Evolutionary conservation across 2,888 invertebrate genomes (phyloP).

Genomic region (Belgica antarctica): DNA sequence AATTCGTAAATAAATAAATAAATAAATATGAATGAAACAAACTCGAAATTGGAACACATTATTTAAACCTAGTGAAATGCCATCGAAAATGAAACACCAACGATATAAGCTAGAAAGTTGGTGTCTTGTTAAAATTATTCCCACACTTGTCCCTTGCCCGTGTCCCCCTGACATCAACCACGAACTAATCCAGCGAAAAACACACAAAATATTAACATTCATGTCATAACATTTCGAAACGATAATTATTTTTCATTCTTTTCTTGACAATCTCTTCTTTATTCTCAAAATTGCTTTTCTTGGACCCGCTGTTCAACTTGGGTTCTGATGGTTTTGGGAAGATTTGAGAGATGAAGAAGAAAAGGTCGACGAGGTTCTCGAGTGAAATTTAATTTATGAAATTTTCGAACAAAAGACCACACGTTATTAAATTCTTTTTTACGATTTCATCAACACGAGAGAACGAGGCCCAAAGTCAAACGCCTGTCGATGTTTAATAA

Average conservation of each 20-base stretch:
- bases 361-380: conserved; percentile 10
- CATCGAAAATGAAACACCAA: too few species aligned
- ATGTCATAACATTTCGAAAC: conserved; percentile 39
- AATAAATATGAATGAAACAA: too few species aligned
- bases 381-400: neutral
- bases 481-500: conserved; percentile 6
- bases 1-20: too few species aligned
- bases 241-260: conserved; percentile 39
- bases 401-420: neutral
- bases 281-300: neutral
- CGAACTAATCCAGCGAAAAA: neutral
- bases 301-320: neutral
- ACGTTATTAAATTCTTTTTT: neutral
- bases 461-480: neutral
- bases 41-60: too few species aligned
- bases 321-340: neutral
- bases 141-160: too few species aligned
- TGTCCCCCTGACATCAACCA: neutral
- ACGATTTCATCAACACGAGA: neutral
- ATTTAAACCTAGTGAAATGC: too few species aligned
- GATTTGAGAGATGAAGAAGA: neutral
- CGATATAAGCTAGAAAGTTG: neutral
- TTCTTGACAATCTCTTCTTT: conserved; percentile 1
- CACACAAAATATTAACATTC: conserved; percentile 35
- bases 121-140: neutral